These are phyloP conservation scores for Megaceryle alcyon DNA, from an alignment of 2,797 vertebrate species.

Conservation along the genomic window DNA sequence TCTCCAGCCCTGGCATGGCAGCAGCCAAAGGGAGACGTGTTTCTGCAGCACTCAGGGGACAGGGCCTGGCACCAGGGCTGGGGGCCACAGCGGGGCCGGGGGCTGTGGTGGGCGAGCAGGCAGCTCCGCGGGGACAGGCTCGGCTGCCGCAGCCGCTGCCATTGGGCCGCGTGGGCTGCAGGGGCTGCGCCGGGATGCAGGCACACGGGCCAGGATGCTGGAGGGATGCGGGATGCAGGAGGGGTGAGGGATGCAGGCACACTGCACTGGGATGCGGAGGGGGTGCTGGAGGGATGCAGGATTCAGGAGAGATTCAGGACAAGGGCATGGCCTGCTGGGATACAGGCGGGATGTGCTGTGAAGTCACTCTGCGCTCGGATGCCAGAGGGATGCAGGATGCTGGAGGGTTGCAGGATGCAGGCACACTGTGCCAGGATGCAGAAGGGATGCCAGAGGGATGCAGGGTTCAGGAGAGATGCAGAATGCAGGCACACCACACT, in stretches of 20 bases:
- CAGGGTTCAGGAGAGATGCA: neutral
- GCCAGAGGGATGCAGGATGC: neutral
- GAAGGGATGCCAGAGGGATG: neutral
- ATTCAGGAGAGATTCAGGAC: neutral
- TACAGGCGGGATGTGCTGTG: neutral
- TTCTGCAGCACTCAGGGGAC: neutral
- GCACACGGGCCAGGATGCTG: neutral
- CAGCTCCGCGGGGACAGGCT: neutral
- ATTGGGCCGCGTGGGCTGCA: slow-evolving; percentile 60
- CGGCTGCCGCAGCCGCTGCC: slow-evolving; percentile 38
- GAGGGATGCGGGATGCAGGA: neutral
- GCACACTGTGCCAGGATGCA: neutral
- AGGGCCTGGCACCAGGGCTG: neutral
- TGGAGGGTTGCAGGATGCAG: neutral
- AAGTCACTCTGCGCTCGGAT: neutral
- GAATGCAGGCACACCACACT: neutral
- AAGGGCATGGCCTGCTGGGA: neutral
- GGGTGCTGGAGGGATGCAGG: neutral
- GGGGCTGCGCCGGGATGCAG: neutral
- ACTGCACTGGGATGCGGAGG: neutral
- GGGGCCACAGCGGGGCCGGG: neutral
- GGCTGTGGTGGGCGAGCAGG: neutral
- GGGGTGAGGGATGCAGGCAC: neutral
- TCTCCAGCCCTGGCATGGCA: neutral
- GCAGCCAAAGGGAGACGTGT: neutral